Evolutionary conservation across 2,113 vertebrate species (phyloP), one percentile per base, ranked within the genome.

Genomic region (Hydropotes inermis): DNA sequence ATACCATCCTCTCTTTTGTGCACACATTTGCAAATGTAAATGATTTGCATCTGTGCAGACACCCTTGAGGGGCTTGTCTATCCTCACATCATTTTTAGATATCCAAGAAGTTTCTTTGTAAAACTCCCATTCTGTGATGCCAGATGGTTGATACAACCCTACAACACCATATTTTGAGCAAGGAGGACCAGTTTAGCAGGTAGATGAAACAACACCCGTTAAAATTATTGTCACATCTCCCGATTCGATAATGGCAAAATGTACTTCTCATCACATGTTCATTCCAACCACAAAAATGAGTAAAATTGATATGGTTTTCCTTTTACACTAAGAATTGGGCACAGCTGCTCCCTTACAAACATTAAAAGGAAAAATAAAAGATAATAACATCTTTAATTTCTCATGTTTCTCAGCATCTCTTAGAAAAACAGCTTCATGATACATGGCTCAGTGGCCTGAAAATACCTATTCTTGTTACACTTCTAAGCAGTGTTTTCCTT

Each of bases 311-410:
- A 78, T 64, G 9, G 58, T 83, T 97, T 97, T 90, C 55, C 85
- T 97, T 98, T 96, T 93, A 93, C 70, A 81, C 70, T 86, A 94
- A 96, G 93, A 98, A 95, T 95, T 94, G 89, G 93, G 58, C 93
- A 97, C 96, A 97, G 88, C 94, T 96, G 95, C 94, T 97, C 89
- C 45, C 60, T 97, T 95, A 47, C 76, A 96, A 94, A 27, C 60
- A 16, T 91, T 97, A 93, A 96, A 96, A 92, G 33, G 64, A 91
- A 91, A 96, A 97, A 88, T 50, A 94, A 95, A 97, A 92, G 74
- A 97, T 97, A 97, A 89, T 93, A 89, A 70, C 79, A 95, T 90
- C 81, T 95, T 96, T 95, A 98, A 94, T 97, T 97, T 97, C 78
- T 97, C 39, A 25, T 95, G 95, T 96, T 96, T 97, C 54, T 97